Conservation (phyloP, 2,113 vertebrate genomes). For the Rousettus leschenaultii region DNA sequence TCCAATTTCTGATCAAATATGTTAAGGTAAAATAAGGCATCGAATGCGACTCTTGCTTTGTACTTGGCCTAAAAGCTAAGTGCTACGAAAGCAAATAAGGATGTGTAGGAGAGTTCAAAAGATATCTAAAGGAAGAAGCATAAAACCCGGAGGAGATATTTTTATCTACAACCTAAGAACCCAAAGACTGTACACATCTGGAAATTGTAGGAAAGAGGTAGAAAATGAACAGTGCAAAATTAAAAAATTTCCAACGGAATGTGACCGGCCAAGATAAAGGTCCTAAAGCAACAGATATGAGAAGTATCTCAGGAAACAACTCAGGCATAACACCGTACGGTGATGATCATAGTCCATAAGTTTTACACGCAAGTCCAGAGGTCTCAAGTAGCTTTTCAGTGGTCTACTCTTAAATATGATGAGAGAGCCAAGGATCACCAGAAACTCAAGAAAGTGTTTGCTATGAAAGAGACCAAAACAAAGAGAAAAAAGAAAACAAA, state of each 20-base stretch:
- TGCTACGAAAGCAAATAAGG: neutral
- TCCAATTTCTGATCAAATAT: constrained; percentile 92
- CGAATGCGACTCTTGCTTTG: neutral
- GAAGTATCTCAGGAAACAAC: neutral
- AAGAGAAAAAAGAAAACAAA: neutral
- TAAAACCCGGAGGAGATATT: neutral
- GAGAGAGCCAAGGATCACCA: neutral
- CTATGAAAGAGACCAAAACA: neutral
- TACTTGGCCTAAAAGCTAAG: neutral
- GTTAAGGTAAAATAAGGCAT: constrained; percentile 79
- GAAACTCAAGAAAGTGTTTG: neutral
- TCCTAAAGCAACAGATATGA: neutral
- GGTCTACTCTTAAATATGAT: neutral
- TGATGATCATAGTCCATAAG: neutral
- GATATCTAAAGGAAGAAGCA: neutral
- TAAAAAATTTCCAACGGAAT: neutral
- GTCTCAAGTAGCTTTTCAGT: neutral
- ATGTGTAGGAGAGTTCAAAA: neutral
- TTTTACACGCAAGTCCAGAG: neutral
- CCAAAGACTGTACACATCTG: neutral
- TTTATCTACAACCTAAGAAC: neutral
- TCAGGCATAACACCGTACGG: neutral
- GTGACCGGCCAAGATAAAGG: neutral
- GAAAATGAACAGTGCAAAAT: constrained; percentile 23
- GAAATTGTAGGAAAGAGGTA: neutral